Evolutionary conservation across 2,113 vertebrate genomes (phyloP), one percentile per base, ranked within the genome.

Genomic region (Sylvia atricapilla): DNA sequence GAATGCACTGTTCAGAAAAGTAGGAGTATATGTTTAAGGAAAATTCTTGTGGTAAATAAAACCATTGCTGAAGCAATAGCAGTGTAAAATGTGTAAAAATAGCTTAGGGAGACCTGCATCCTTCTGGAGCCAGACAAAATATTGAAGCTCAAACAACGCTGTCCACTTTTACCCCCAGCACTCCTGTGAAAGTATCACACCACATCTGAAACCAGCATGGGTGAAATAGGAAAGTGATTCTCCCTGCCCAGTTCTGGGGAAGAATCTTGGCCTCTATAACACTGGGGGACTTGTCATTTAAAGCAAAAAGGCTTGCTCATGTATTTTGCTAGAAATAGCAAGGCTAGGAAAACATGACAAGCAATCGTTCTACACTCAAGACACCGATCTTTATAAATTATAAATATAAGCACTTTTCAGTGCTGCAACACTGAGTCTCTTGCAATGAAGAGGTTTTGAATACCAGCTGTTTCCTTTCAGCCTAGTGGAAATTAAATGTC

Each of bases 291-390:
- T 67, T 88, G 72, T 80, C 83, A 79, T 95, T 93, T 85, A 83
- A 47, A 15, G 33, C n/a, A 85, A 6, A 28, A 77, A 80, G 31
- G 25, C 58, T 88, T 94, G 41, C 58, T 89, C 43, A 11, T 68
- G 55, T 79, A 46, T 95, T 96, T 79, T 90, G 6, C 58, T 87
- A 73, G 90, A 73, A 96, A 82, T 79, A 68, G 35, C n/a, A 49
- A 53, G 53, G 19, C 66, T 90, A 75, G 63, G 60, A 93, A 75
- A 94, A 66, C 49, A 76, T 56, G 86, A 41, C 62, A 90, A 76
- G 53, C 77, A 53, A 31, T 75, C 3, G 0, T 77, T 79, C 31
- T 85, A 22, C n/a, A 24, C 37, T 73, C 63, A 81, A 69, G 58
- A 69, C 35, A 44, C 10, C 2, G 0, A n/a, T 84, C 58, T 66